These are phyloP conservation scores for Bombus huntii DNA, from an alignment of 1,140 invertebrate species.

Conservation along the genomic window DNA sequence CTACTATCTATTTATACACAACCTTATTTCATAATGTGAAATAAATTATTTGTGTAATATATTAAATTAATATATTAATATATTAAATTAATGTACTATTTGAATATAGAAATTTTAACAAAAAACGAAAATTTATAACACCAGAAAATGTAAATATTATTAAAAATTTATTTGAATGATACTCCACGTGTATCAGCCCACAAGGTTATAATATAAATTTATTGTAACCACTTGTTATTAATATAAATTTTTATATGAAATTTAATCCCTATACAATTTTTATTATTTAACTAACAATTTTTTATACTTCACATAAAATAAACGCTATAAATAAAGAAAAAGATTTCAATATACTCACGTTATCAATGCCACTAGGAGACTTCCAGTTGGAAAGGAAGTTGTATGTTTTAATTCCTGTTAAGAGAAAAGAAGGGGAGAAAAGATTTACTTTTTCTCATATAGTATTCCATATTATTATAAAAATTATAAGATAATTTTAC, in stretches of 20 bases:
- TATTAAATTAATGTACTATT: not conserved
- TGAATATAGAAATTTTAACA: not conserved
- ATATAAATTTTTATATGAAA: not conserved
- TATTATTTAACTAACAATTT: not conserved
- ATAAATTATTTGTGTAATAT: not conserved
- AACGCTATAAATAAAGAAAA: constrained; percentile 39
- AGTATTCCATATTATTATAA: too few species aligned
- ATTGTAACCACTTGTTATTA: not conserved
- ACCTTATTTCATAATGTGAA: not conserved
- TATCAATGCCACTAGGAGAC: constrained; percentile 89
- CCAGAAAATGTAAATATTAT: not conserved
- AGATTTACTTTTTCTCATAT: not conserved
- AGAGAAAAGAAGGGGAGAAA: too few species aligned
- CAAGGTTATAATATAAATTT: constrained; percentile 1
- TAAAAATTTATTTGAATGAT: not conserved
- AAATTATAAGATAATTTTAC: not conserved
- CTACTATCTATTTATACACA: not conserved
- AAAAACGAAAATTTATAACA: not conserved
- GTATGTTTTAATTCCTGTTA: not conserved
- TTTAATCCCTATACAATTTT: not conserved
- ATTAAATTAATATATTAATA: too few species aligned
- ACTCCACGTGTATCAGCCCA: constrained; percentile 59
- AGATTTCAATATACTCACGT: constrained; percentile 83
- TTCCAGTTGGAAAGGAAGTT: constrained; percentile 69
- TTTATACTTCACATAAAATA: not conserved